Conservation (phyloP, 2,113 vertebrate genomes). For the Hystrix cristata region DNA sequence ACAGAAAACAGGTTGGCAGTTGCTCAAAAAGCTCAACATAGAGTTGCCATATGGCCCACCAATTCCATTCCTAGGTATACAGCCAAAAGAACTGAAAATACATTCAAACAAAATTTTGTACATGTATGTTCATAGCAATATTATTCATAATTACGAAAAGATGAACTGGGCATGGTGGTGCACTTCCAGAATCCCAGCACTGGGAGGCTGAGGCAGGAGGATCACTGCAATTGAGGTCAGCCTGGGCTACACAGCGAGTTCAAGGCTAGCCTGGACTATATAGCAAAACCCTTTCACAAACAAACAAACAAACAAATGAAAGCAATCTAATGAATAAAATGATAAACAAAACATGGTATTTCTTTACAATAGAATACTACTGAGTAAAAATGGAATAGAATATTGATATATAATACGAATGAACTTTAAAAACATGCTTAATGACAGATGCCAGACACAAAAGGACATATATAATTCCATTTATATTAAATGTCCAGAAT, state of each 20-base stretch:
- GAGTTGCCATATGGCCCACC: neutral
- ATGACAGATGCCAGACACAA: conserved; percentile 5
- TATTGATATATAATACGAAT: neutral
- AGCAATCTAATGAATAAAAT: neutral
- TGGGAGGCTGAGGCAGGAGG: neutral
- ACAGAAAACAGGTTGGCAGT: neutral
- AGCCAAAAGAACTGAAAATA: conserved; percentile 25
- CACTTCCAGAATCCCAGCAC: neutral
- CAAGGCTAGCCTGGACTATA: neutral
- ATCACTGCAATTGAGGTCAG: neutral
- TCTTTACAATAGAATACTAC: neutral
- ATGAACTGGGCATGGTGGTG: neutral
- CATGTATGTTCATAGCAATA: neutral
- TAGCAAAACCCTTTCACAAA: neutral
- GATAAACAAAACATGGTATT: neutral
- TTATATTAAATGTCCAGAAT: neutral
- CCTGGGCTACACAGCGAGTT: too few species aligned
- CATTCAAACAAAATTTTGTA: neutral
- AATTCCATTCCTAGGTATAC: neutral
- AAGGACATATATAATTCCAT: neutral
- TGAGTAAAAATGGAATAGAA: neutral
- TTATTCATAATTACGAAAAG: neutral
- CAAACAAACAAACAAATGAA: neutral
- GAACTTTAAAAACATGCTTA: neutral
- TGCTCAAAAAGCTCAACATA: conserved; percentile 32